A percentile compares a stretch with the other conserved stretches of the same genome.
phyloP scores from a whole-genome alignment of 23 tunicate species.

The Phallusia fumigata region DNA sequence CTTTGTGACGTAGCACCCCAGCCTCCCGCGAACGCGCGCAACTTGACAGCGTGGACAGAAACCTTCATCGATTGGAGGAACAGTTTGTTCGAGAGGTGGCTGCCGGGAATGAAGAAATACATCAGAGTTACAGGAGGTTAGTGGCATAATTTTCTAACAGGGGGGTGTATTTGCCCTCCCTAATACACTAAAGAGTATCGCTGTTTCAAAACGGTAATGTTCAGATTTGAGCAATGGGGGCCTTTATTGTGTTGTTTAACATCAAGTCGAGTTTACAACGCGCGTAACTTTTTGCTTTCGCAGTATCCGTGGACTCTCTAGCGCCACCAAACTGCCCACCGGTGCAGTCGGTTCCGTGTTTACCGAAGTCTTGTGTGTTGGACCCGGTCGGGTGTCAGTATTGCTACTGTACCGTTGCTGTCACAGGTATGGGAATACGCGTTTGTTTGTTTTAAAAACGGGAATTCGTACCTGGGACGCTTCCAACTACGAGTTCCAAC shows the following conservation, averaged over 20 bases:
- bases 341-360: not conserved
- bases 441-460: too few relatives aligned
- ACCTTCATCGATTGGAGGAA: not conserved
- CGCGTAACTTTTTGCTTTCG: not conserved
- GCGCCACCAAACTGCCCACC: constrained; percentile 2
- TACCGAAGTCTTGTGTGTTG: not conserved
- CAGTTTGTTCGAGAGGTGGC: not conserved
- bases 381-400: not conserved
- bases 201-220: too few relatives aligned
- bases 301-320: not conserved
- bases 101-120: not conserved
- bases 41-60: not conserved
- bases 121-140: not conserved
- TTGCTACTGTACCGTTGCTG: not conserved
- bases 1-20: not conserved
- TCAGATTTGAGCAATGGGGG: too few relatives aligned
- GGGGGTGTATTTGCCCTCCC: too few relatives aligned
- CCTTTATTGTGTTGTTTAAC: too few relatives aligned
- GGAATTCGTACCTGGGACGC: too few relatives aligned
- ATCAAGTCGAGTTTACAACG: too few relatives aligned
- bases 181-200: too few relatives aligned
- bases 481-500: too few relatives aligned
- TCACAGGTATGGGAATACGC: not conserved
- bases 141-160: not conserved
- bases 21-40: not conserved